A percentile compares a stretch with the other conserved stretches of the same genome.
These are phyloP conservation scores for Alviniconcha strummeri DNA, from an alignment of 2,888 invertebrate genomes.

Conservation along the genomic window DNA sequence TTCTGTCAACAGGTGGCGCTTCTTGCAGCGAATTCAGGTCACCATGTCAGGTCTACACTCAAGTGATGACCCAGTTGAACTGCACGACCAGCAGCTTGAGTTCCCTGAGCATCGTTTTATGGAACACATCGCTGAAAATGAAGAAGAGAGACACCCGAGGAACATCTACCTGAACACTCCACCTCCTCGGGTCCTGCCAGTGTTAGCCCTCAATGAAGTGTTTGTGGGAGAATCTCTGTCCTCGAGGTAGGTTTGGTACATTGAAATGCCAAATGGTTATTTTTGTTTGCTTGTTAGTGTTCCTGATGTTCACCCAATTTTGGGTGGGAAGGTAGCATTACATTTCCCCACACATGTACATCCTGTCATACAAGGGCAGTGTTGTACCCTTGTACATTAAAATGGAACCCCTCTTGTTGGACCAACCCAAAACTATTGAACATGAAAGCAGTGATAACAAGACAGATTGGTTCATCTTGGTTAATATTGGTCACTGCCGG, in stretches of 20 bases:
- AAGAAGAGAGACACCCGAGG: constrained; percentile 46
- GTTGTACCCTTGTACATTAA: too few relatives aligned
- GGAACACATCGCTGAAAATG: constrained; percentile 71
- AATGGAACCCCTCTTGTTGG: too few relatives aligned
- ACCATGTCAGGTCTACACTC: constrained; percentile 84
- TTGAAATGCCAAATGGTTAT: too few relatives aligned
- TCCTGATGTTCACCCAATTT: too few relatives aligned
- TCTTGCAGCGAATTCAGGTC: constrained; percentile 91
- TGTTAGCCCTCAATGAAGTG: constrained; percentile 97
- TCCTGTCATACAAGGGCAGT: too few relatives aligned
- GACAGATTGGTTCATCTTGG: too few relatives aligned
- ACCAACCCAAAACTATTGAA: too few relatives aligned
- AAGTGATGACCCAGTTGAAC: constrained; percentile 81
- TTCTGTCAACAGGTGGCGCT: constrained; percentile 82
- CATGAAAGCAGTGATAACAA: too few relatives aligned
- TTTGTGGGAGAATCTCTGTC: constrained; percentile 97
- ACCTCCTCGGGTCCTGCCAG: constrained; percentile 81
- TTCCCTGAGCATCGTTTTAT: constrained; percentile 76
- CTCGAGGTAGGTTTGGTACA: constrained; percentile 77
- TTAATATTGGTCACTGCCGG: too few relatives aligned
- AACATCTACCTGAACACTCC: constrained; percentile 40
- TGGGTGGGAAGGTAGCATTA: too few relatives aligned
- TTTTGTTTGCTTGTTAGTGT: too few relatives aligned
- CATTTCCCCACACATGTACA: too few relatives aligned
- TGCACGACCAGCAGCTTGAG: constrained; percentile 81